Evolutionary conservation across 2,888 invertebrate genomes (phyloP), one percentile per base, ranked within the genome.

Genomic region (Cylloceria caligata): DNA sequence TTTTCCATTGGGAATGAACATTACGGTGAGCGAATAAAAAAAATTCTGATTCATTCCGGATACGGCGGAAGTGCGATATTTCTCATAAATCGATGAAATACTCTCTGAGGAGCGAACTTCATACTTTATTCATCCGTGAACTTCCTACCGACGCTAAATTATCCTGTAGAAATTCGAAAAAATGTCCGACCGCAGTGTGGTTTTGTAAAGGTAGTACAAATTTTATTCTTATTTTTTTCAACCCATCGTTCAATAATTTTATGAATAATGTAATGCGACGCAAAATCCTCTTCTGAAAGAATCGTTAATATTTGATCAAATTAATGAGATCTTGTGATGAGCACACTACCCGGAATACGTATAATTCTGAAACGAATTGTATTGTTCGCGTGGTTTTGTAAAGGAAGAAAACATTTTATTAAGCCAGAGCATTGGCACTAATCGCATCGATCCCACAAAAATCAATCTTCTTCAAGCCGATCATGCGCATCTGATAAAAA

Each of bases 11-110:
- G 24, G 9, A 39, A n/a, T 42, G 39, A 45, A 42, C 11, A 24
- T 16, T 55, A n/a, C n/a, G n/a, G 21, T 7, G 19, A 21, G 30
- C 3, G 11, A 27, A 42, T 42, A 73, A 64, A 71, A 69, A 69
- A 68, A 34, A 42, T 52, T 21, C 13, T 45, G 34, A 72, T 76
- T 81, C 45, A 81, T 81, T 47, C 65, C 65, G 60, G 39, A 72
- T 39, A 67, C 65, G 24, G 16, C 16, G 52, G 47, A 67, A 76
- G 67, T 72, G 42, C 34, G 80, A 76, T 80, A 65, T 76, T 80
- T 76, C 72, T 80, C 75, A 47, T 52, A 42, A 67, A 81, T 81
- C 81, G 67, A 81, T 69, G 55, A 19, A 39, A 77, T 39, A 68
- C 47, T 39, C 57, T 65, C 45, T 27, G 16, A 13, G 27, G 27